These are phyloP conservation scores for Limnephilus rhombicus DNA, from an alignment of 2,888 invertebrate species.

Conservation along the genomic window DNA sequence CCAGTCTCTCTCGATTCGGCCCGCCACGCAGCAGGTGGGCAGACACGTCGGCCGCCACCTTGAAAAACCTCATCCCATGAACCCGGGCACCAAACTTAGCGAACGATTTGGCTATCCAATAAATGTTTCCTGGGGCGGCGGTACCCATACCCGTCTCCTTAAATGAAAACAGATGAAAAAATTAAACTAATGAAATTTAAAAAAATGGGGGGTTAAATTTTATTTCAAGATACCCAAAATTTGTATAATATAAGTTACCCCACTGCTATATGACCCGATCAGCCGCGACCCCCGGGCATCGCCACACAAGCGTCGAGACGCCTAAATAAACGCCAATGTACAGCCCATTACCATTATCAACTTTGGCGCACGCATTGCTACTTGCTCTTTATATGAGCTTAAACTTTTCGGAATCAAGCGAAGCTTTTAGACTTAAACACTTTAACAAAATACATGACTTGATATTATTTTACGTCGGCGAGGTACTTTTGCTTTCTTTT, in stretches of 20 bases:
- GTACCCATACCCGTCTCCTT: too few relatives aligned
- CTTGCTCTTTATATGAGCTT: conserved; percentile 29
- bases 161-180: too few relatives aligned
- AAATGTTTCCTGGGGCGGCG: too few relatives aligned
- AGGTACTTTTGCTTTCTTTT: neutral
- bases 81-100: too few relatives aligned
- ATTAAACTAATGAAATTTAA: too few relatives aligned
- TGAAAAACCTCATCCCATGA: too few relatives aligned
- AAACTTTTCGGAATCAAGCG: conserved; percentile 14
- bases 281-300: neutral
- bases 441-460: conserved; percentile 3
- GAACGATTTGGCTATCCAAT: too few relatives aligned
- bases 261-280: neutral
- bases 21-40: too few relatives aligned
- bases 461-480: neutral
- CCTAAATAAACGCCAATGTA: conserved; percentile 27
- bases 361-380: conserved; percentile 20
- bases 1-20: too few relatives aligned
- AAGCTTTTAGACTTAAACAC: neutral
- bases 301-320: neutral
- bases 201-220: neutral
- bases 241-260: neutral
- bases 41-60: too few relatives aligned
- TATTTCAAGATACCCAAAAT: neutral
- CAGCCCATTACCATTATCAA: neutral